A percentile compares a stretch with the other conserved stretches of the same genome.
phyloP scores from a whole-genome alignment of 2,113 vertebrate genomes.

The Dromiciops gliroides region DNA sequence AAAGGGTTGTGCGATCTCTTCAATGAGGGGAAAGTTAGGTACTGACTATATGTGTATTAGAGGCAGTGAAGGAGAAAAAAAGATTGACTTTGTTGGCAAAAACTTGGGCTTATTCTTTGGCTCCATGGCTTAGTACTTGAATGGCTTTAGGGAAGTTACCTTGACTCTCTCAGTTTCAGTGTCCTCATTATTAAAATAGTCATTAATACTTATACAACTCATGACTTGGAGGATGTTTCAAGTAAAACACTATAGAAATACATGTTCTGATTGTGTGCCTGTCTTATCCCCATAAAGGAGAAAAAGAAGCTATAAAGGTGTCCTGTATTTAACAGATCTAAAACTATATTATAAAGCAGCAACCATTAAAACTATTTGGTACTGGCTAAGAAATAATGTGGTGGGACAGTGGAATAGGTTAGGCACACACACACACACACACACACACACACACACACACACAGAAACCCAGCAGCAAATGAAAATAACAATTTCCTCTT shows the following conservation, averaged over 20 bases:
- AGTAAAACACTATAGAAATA: conserved; percentile 6
- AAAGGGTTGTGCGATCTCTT: neutral
- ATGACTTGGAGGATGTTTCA: neutral
- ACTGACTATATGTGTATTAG: neutral
- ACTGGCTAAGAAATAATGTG: too few species aligned
- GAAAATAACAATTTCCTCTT: too few species aligned
- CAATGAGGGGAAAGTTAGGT: neutral
- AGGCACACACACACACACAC: too few species aligned
- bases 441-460: too few species aligned
- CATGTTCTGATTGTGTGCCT: neutral
- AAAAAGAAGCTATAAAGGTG: neutral
- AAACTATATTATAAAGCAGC: too few species aligned
- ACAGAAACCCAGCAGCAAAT: too few species aligned
- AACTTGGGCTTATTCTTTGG: neutral
- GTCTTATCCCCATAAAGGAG: neutral
- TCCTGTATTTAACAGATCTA: too few species aligned
- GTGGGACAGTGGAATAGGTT: too few species aligned
- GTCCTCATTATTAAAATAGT: neutral
- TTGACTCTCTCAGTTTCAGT: neutral
- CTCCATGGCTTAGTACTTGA: neutral
- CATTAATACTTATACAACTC: neutral
- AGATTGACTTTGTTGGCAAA: accelerated
- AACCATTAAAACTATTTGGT: too few species aligned
- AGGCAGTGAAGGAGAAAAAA: neutral
- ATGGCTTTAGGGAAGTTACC: neutral